Evolutionary conservation across 2,113 vertebrate genomes (phyloP).

Genomic region (Mystacornis crossleyi): DNA sequence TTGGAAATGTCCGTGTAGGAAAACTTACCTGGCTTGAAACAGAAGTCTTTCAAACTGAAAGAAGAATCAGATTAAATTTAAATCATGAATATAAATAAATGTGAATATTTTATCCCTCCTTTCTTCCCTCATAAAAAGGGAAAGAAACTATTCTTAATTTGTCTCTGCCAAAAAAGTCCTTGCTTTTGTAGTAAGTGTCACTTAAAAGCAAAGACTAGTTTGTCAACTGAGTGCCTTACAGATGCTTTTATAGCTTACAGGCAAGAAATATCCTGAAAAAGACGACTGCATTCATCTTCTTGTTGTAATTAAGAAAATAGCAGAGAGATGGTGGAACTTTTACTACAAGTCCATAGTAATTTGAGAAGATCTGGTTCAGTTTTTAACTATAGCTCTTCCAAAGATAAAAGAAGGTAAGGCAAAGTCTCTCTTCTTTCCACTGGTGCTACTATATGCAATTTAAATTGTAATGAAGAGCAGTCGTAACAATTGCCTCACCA

Average conservation of each 20-base stretch:
- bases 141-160: not conserved
- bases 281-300: not conserved
- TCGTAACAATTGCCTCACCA: not conserved
- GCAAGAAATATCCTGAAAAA: not conserved
- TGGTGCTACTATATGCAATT: not conserved
- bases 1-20: not conserved
- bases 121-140: not conserved
- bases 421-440: not conserved
- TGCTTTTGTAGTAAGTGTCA: not conserved
- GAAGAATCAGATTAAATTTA: not conserved
- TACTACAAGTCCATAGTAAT: not conserved
- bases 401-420: not conserved
- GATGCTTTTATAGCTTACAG: not conserved
- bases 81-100: not conserved
- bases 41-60: not conserved
- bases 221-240: not conserved
- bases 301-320: not conserved
- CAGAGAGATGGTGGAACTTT: not conserved
- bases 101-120: not conserved
- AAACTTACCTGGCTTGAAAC: not conserved
- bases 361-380: not conserved
- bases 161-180: not conserved
- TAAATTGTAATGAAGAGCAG: not conserved
- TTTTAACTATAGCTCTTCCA: not conserved
- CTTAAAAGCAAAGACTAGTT: not conserved